These are phyloP conservation scores for Chrysodeixis includens DNA, from an alignment of 2,888 invertebrate species.

Conservation along the genomic window DNA sequence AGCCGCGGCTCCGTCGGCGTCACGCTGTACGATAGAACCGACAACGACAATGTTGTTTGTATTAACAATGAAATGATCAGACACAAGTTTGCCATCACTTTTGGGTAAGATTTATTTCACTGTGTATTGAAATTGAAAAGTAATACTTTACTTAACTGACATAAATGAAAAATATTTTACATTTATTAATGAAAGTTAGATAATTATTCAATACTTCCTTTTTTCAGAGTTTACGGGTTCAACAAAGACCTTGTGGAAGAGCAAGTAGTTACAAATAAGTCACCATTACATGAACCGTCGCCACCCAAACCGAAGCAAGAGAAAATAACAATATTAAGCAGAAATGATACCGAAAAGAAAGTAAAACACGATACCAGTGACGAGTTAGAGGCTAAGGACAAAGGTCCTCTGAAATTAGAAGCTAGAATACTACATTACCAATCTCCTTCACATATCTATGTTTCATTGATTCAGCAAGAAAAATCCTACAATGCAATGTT, in stretches of 20 bases:
- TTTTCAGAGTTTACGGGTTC: constrained; percentile 76
- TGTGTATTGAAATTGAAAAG: no score
- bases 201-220: neutral
- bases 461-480: constrained; percentile 85
- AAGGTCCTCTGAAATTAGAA: constrained; percentile 84
- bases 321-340: constrained; percentile 65
- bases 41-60: constrained; percentile 70
- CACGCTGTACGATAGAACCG: constrained; percentile 70
- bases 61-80: constrained; percentile 81
- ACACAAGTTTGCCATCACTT: constrained; percentile 78
- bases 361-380: constrained; percentile 50
- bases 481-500: constrained; percentile 83
- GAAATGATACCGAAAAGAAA: constrained; percentile 39
- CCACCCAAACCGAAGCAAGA: constrained; percentile 53
- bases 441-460: constrained; percentile 90
- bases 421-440: constrained; percentile 85
- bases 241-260: constrained; percentile 70
- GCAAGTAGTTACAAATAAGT: constrained; percentile 70
- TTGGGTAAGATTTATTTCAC: constrained; percentile 75
- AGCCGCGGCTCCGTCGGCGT: constrained; percentile 73
- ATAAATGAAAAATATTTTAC: no score
- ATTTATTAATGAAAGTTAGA: no score
- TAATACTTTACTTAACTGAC: constrained; percentile 9
- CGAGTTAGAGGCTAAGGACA: constrained; percentile 80
- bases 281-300: constrained; percentile 61